Conservation (phyloP, 2,113 vertebrate genomes). For the Balaeniceps rex region DNA sequence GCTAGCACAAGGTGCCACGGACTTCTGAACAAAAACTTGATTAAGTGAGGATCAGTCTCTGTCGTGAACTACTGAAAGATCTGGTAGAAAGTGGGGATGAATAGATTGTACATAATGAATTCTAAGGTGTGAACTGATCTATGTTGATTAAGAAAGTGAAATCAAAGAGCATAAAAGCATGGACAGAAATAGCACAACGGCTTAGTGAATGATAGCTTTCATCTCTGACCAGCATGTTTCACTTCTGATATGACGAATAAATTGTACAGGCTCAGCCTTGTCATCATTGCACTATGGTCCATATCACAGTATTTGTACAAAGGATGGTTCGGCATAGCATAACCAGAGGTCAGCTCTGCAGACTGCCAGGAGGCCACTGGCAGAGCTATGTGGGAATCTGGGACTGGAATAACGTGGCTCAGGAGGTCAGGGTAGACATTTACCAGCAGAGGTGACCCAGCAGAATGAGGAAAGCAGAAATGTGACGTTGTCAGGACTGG, state of each 20-base stretch:
- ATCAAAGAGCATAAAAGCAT: not conserved
- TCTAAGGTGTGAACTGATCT: not conserved
- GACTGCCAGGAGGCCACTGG: not conserved
- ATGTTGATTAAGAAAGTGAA: slow-evolving; percentile 8
- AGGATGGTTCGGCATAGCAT: fast-evolving
- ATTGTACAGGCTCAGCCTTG: fast-evolving
- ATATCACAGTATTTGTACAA: fast-evolving
- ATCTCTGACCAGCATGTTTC: not conserved
- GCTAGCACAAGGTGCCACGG: not conserved
- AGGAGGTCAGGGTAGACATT: not conserved
- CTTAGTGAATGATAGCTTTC: not conserved
- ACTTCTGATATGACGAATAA: not conserved
- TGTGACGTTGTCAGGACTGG: not conserved
- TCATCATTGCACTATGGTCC: not conserved
- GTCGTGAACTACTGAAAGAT: not conserved
- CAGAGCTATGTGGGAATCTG: not conserved
- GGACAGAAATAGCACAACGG: not conserved
- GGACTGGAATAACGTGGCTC: not conserved
- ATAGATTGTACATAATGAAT: not conserved
- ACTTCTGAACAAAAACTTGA: not conserved
- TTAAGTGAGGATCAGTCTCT: not conserved
- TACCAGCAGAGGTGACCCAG: not conserved
- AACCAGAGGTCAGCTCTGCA: not conserved
- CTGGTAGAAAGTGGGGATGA: not conserved
- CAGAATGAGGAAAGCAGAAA: not conserved